Conservation (phyloP, 2,888 invertebrate species). For the Oegoconia quadripuncta region DNA sequence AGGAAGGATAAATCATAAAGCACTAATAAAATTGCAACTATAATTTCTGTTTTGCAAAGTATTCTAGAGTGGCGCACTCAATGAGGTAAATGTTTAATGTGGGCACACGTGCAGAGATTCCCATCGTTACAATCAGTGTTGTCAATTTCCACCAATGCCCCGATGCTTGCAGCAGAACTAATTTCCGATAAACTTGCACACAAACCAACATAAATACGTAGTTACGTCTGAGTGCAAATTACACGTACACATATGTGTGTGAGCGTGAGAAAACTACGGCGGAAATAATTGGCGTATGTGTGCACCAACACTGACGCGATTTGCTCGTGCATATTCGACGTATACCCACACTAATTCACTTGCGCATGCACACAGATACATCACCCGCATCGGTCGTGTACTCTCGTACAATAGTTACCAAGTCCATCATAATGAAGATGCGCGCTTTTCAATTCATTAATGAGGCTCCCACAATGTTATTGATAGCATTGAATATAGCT, state of each 20-base stretch:
- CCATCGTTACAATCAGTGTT: conserved; percentile 62
- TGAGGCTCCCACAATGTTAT: conserved; percentile 63
- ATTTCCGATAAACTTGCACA: conserved; percentile 71
- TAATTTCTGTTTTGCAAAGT: conserved; percentile 56
- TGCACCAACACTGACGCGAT: conserved; percentile 42
- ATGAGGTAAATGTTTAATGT: conserved; percentile 60
- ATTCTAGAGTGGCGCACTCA: conserved; percentile 37
- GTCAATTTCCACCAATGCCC: conserved; percentile 66
- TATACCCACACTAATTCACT: conserved; percentile 24
- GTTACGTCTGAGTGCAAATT: conserved; percentile 60
- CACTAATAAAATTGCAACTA: conserved; percentile 32
- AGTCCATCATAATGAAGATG: conserved; percentile 65
- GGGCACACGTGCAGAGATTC: conserved; percentile 60
- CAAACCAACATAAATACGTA: conserved; percentile 35
- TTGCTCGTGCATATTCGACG: conserved; percentile 34
- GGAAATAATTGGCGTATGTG: conserved; percentile 54
- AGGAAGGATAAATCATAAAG: conserved; percentile 44
- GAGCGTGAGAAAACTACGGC: conserved; percentile 75
- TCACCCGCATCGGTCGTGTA: conserved; percentile 62
- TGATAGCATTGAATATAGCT: conserved; percentile 53
- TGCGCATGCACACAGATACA: conserved; percentile 41
- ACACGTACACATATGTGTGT: conserved; percentile 54
- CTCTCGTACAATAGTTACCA: conserved; percentile 59
- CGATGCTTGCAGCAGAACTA: conserved; percentile 63
- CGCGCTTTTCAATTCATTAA: conserved; percentile 68